Evolutionary conservation across 1,140 invertebrate species (phyloP), one percentile per base, ranked within the genome.

Genomic region (Trichonephila inaurata): DNA sequence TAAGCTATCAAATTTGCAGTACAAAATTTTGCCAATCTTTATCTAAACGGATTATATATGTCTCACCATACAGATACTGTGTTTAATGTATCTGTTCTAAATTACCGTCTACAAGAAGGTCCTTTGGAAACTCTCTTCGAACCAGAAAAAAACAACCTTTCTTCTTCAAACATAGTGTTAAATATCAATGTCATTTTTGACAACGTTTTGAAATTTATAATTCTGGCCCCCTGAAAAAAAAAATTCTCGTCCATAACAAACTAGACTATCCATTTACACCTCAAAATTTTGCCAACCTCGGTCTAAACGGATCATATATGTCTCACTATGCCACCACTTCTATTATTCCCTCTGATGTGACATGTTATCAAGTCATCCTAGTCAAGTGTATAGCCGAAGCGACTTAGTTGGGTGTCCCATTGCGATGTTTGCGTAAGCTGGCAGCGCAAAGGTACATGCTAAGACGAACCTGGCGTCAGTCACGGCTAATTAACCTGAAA

Each of bases 401-500:
- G 69, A 24, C 69, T 77, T 24, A 77, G 28, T 28, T 5, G 24
- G 69, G 69, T 77, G 69, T 77, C 69, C 69, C 69, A 19, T 51
- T 51, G 81, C 81, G 19, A 44, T 58, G 81, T 44, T 83, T 58
- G 87, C 87, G 87, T 89, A 89, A 44, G n/a, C 64, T 89, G 87
- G 87, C 87, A 89, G 87, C 87, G n/a, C 7, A 44, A 69, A 44
- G 61, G 28, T 62, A 51, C 61, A 61, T 40, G 8, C 87, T 44
- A 62, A 14, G 61, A 72, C 87, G 24, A 89, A 89, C 28, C n/a
- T 44, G 87, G 87, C 87, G 87, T 89, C 64, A 28, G 64, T 69
- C 64, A 66, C 64, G 87, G 87, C 58, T 62, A 89, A 89, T 89
- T 89, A 89, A 89, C 28, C 33, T 33, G 33, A 62, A 69, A 72